phyloP scores from a whole-genome alignment of 2,797 vertebrate species.

The Clarias pachynema region DNA sequence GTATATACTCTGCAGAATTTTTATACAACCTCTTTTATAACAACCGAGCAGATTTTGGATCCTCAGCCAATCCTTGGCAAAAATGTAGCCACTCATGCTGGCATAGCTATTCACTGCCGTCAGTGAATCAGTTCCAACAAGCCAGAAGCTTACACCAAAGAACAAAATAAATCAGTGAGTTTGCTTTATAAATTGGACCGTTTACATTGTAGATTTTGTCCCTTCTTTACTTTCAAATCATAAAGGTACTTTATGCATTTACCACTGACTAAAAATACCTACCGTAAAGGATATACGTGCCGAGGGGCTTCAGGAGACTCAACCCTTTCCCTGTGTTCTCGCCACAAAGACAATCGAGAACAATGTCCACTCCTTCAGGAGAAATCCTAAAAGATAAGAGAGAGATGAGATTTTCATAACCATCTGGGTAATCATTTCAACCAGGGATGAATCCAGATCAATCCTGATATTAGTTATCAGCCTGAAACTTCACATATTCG shows the following conservation, averaged over 20 bases:
- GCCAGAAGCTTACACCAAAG: conserved; percentile 1
- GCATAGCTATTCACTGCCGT: neutral
- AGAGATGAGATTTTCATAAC: conserved; percentile 17
- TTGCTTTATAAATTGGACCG: neutral
- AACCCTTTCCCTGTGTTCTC: conserved; percentile 97
- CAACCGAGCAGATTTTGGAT: neutral
- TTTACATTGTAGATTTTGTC: neutral
- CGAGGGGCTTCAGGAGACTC: conserved; percentile 91
- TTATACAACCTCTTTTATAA: neutral
- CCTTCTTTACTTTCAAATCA: neutral
- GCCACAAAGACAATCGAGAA: conserved; percentile 94
- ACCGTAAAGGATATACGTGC: conserved; percentile 98
- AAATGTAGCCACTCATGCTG: neutral
- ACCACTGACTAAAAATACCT: conserved; percentile 51
- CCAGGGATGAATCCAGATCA: neutral
- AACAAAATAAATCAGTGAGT: neutral
- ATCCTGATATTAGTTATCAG: neutral
- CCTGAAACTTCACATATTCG: neutral
- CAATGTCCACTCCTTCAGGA: conserved; percentile 93
- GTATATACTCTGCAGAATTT: neutral
- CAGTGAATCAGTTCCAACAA: neutral
- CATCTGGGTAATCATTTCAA: neutral
- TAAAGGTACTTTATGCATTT: neutral
- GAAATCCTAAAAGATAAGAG: conserved; percentile 85
- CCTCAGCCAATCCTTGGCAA: conserved; percentile 6